These are phyloP conservation scores for Gymnocypris eckloni DNA, from an alignment of 2,797 vertebrate species.

Conservation along the genomic window DNA sequence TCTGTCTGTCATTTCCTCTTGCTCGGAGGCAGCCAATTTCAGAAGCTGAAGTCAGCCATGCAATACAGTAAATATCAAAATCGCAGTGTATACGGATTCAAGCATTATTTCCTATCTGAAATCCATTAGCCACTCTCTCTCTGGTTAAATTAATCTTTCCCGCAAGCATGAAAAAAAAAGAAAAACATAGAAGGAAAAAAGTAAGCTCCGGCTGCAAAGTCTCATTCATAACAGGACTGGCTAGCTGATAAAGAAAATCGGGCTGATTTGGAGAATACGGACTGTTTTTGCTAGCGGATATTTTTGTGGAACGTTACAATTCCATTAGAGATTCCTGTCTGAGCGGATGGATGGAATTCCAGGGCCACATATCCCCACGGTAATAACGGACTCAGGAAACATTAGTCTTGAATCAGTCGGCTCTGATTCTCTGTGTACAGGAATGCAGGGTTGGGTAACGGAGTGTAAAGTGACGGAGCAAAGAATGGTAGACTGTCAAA, in stretches of 20 bases:
- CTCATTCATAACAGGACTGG: constrained; percentile 56
- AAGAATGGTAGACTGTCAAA: constrained; percentile 51
- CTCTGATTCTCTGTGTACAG: constrained; percentile 28
- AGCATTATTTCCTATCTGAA: constrained; percentile 65
- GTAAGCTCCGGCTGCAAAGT: constrained; percentile 43
- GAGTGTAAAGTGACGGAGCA: constrained; percentile 40
- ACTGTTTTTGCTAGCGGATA: constrained; percentile 32
- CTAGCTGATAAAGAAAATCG: constrained; percentile 49
- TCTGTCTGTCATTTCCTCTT: constrained; percentile 32
- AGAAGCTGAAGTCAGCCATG: constrained; percentile 52
- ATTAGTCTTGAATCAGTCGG: constrained; percentile 42
- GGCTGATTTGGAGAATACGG: constrained; percentile 38
- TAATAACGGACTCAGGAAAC: constrained; percentile 40
- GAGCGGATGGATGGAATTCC: constrained; percentile 39
- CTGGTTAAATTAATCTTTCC: constrained; percentile 66
- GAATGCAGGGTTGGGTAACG: constrained; percentile 16
- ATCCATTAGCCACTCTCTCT: constrained; percentile 64
- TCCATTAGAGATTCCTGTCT: constrained; percentile 27
- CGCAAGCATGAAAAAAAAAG: constrained; percentile 54
- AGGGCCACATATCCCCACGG: constrained; percentile 8
- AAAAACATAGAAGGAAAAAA: constrained; percentile 21
- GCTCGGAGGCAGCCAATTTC: constrained; percentile 58
- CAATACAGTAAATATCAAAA: constrained; percentile 62
- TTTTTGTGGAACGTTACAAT: constrained; percentile 45
- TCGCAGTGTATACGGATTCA: constrained; percentile 67